Evolutionary conservation across 2,888 invertebrate species (phyloP).

Genomic region (Cotesia congregata): DNA sequence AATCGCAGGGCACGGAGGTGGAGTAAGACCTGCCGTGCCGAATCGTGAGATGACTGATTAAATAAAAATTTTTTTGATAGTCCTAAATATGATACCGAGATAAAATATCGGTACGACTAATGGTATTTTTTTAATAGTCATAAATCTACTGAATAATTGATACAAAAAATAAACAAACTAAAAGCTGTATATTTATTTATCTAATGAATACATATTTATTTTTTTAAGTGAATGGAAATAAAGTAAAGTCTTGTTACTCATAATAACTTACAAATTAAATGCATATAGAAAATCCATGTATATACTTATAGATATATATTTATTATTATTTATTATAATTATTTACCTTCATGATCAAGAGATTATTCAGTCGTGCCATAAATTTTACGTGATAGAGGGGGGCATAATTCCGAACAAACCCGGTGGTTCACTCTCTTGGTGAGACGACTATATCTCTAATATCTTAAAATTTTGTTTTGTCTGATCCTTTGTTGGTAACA

Average conservation of each 20-base stretch:
- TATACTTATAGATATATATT: neutral
- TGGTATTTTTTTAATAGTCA: conserved; percentile 34
- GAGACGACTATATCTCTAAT: too few species aligned
- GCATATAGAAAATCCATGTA: conserved; percentile 16
- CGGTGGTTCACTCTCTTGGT: too few species aligned
- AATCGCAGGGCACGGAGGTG: too few species aligned
- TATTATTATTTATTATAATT: neutral
- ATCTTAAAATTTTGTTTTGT: too few species aligned
- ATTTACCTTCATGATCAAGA: neutral
- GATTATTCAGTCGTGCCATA: too few species aligned
- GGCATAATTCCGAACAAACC: too few species aligned
- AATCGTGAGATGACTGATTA: too few species aligned
- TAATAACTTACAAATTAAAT: neutral
- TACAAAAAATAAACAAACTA: conserved; percentile 9
- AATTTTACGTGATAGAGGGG: too few species aligned
- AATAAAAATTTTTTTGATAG: too few species aligned
- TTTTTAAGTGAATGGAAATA: conserved; percentile 33
- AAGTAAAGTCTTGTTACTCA: conserved; percentile 20
- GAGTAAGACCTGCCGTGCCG: too few species aligned
- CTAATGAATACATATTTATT: conserved; percentile 34
- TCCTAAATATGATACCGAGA: neutral
- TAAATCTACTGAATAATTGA: neutral
- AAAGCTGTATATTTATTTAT: conserved; percentile 34
- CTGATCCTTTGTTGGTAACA: neutral
- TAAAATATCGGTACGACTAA: conserved; percentile 21